Evolutionary conservation across 1,140 invertebrate genomes (phyloP).

Genomic region (Lineus longissimus): DNA sequence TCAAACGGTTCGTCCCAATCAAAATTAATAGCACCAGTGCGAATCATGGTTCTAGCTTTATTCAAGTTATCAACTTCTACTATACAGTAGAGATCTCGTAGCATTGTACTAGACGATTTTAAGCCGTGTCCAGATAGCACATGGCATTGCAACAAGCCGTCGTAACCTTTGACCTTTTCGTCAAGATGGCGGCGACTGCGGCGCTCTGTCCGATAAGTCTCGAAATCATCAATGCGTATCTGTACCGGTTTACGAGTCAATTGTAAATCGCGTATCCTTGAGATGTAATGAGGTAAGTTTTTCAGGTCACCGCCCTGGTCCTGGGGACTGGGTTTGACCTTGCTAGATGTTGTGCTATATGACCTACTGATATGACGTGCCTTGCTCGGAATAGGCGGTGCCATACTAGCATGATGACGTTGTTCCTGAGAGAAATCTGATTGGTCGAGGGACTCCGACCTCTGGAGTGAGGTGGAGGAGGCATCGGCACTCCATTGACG

Average conservation of each 20-base stretch:
- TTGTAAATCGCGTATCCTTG: conserved; percentile 43
- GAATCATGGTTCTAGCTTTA: conserved; percentile 94
- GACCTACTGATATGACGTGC: background rate
- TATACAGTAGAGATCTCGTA: conserved; percentile 90
- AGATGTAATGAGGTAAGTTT: conserved; percentile 11
- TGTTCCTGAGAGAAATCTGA: background rate
- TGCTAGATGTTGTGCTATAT: background rate
- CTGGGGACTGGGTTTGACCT: background rate
- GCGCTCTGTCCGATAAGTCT: conserved; percentile 42
- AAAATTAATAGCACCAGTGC: conserved; percentile 93
- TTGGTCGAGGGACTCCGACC: background rate
- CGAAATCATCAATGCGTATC: conserved; percentile 48
- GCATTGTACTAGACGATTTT: conserved; percentile 62
- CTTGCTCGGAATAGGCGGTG: background rate
- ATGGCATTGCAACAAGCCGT: conserved; percentile 86
- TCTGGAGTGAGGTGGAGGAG: background rate
- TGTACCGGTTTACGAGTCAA: conserved; percentile 46
- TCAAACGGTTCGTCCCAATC: conserved; percentile 99
- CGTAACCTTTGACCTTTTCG: conserved; percentile 63
- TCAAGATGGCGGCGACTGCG: conserved; percentile 29
- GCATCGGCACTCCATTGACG: conserved; percentile 6
- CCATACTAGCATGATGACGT: background rate
- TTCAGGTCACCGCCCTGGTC: background rate
- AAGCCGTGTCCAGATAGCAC: conserved; percentile 83
- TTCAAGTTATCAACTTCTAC: conserved; percentile 94